Evolutionary conservation across 1,140 invertebrate genomes (phyloP).

Genomic region (Stegodyphus dumicola): DNA sequence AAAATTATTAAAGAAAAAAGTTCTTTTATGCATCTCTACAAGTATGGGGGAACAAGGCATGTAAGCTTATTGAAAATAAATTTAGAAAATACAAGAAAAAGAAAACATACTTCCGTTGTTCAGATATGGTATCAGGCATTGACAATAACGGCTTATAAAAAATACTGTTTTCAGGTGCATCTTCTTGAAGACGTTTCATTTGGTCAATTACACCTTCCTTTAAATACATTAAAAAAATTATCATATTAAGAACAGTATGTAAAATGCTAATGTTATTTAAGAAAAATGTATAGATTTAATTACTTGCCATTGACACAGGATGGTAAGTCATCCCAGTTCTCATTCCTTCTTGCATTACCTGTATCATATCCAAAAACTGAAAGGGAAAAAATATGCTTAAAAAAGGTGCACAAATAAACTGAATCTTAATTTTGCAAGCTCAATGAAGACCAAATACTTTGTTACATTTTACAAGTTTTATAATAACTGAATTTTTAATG

Average conservation of each 20-base stretch:
- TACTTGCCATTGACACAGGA: constrained; percentile 13
- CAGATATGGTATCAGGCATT: constrained; percentile 27
- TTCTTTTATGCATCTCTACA: too few relatives aligned
- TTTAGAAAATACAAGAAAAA: background rate
- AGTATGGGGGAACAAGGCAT: too few relatives aligned
- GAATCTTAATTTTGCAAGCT: too few relatives aligned
- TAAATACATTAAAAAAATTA: background rate
- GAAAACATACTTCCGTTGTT: constrained; percentile 16
- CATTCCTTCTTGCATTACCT: constrained; percentile 28
- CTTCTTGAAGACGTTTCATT: constrained; percentile 15
- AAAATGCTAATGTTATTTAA: background rate
- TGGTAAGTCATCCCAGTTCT: constrained; percentile 21
- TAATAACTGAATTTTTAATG: too few relatives aligned
- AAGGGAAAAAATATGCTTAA: background rate
- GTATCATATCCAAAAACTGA: constrained; percentile 25
- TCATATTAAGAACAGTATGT: background rate
- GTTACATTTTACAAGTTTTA: too few relatives aligned
- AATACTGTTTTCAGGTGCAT: constrained; percentile 19
- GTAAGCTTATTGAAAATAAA: too few relatives aligned
- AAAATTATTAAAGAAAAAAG: too few relatives aligned
- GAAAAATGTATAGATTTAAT: background rate
- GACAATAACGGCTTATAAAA: constrained; percentile 39
- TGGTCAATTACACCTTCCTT: constrained; percentile 8
- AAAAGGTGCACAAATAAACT: too few relatives aligned
- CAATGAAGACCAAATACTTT: too few relatives aligned